Evolutionary conservation across 2,888 invertebrate species (phyloP).

Genomic region (Limnephilus marmoratus): DNA sequence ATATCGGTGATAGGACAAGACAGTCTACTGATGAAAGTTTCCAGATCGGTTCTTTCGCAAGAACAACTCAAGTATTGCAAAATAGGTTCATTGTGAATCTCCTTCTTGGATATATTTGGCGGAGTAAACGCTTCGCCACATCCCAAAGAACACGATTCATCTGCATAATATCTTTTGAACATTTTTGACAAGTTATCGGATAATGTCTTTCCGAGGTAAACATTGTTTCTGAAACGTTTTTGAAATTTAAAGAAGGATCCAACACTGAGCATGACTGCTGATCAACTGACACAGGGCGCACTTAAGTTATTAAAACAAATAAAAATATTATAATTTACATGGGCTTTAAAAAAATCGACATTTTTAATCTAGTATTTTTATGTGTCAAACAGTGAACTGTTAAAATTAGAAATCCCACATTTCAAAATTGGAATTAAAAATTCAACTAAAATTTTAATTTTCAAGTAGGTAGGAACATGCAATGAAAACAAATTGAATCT

Average conservation of each 20-base stretch:
- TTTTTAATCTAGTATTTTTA: background rate
- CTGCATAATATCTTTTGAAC: slow-evolving; percentile 7
- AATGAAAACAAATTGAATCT: background rate
- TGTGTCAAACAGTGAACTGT: background rate
- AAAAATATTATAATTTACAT: slow-evolving; percentile 11
- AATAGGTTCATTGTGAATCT: slow-evolving; percentile 40
- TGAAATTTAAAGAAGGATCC: background rate
- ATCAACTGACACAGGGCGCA: background rate
- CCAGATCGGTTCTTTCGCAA: slow-evolving; percentile 85
- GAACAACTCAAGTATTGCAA: slow-evolving; percentile 76
- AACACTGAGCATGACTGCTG: background rate
- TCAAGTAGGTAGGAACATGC: background rate
- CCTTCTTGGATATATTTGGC: slow-evolving; percentile 11
- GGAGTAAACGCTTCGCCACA: background rate
- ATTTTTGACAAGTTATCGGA: background rate
- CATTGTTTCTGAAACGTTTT: background rate
- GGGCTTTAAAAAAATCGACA: background rate
- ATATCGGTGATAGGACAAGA: slow-evolving; percentile 86
- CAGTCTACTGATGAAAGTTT: slow-evolving; percentile 82
- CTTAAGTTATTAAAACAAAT: background rate
- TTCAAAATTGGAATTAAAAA: background rate
- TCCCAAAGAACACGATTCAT: background rate
- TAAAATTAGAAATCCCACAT: background rate
- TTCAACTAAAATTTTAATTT: background rate
- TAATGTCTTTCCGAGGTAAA: background rate